Percentiles rank a stretch among this genome's conserved stretches.
These are phyloP conservation scores for Netta rufina DNA, from an alignment of 2,797 vertebrate species.

Conservation along the genomic window DNA sequence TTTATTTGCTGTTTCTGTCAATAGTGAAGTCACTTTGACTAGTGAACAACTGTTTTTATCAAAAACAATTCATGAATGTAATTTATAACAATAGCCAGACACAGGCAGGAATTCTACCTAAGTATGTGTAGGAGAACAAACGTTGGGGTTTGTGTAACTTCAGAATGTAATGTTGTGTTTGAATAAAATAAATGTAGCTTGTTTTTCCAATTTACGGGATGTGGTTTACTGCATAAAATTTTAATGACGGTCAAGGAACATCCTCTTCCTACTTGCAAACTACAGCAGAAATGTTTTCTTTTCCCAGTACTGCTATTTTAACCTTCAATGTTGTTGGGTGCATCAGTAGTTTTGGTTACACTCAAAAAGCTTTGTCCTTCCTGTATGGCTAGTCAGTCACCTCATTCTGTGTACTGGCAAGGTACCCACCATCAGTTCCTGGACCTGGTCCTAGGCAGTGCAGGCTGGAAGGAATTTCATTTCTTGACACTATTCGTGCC, in stretches of 20 bases:
- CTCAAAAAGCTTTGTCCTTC: neutral
- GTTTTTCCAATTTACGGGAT: neutral
- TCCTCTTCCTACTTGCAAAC: neutral
- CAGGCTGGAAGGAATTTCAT: too few relatives aligned
- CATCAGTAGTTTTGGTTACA: neutral
- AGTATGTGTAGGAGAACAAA: neutral
- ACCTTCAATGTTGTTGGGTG: neutral
- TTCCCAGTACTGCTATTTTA: neutral
- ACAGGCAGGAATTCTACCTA: constrained; percentile 23
- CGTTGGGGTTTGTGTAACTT: neutral
- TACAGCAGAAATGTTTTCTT: neutral
- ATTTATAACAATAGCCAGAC: neutral
- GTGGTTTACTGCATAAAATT: neutral
- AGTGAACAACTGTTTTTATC: neutral
- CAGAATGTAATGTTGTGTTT: neutral
- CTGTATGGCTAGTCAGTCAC: neutral
- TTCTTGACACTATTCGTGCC: neutral
- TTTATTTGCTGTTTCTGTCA: neutral
- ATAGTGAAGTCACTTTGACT: neutral
- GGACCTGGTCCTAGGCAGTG: neutral
- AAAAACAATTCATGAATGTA: neutral
- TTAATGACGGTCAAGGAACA: neutral
- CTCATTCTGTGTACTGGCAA: fast-evolving
- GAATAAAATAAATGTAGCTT: constrained; percentile 5
- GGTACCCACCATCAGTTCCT: neutral